Evolutionary conservation across 2,888 invertebrate species (phyloP).

Genomic region (Microctonus aethiopoides): DNA sequence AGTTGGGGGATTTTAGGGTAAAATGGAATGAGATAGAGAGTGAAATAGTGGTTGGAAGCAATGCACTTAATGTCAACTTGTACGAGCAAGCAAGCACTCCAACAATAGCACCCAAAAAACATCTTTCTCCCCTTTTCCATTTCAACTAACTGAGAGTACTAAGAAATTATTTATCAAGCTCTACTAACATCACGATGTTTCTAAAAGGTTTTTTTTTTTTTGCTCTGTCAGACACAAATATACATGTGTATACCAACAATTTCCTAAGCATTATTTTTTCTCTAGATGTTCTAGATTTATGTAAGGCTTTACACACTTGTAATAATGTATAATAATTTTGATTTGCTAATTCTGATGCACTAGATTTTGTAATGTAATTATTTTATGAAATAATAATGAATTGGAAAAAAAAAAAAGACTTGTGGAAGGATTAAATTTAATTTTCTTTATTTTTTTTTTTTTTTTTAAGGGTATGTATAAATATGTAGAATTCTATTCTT

Average conservation of each 20-base stretch:
- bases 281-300: neutral
- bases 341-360: neutral
- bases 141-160: neutral
- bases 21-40: neutral
- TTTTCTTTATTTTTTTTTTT: too few species aligned
- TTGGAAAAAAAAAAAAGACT: neutral
- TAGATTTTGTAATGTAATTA: neutral
- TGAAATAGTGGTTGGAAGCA: constrained; percentile 17
- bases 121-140: neutral
- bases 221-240: neutral
- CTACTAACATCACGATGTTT: neutral
- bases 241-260: neutral
- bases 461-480: too few species aligned
- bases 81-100: neutral
- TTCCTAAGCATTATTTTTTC: neutral
- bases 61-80: constrained; percentile 34
- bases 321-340: too few species aligned
- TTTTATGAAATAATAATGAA: neutral
- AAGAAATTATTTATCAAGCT: neutral
- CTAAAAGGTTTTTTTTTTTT: neutral
- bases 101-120: neutral
- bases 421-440: too few species aligned
- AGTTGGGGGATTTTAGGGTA: neutral
- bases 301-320: neutral
- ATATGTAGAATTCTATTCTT: neutral